phyloP scores from a whole-genome alignment of 2,113 vertebrate genomes.

The Antigone vipio region DNA sequence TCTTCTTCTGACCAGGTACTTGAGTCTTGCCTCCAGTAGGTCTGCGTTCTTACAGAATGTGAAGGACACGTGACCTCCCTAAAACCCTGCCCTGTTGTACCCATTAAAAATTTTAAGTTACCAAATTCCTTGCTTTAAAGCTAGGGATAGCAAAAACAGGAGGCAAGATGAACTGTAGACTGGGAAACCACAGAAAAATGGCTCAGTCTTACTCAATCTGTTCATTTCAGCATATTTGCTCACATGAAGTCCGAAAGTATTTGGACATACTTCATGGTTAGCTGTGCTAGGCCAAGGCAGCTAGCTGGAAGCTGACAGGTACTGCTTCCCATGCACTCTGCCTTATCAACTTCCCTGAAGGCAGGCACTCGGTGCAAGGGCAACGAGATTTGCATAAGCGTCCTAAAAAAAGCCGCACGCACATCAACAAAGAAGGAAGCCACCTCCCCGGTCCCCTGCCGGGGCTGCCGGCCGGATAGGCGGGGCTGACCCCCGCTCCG shows the following conservation, averaged over 20 bases:
- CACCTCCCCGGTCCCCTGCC: background rate
- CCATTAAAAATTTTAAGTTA: background rate
- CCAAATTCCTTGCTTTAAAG: background rate
- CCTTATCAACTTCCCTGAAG: background rate
- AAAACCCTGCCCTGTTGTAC: background rate
- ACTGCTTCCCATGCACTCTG: background rate
- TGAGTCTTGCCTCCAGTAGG: background rate
- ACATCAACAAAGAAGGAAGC: background rate
- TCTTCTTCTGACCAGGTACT: background rate
- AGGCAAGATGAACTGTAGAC: background rate
- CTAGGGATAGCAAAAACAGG: background rate
- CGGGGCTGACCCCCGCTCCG: background rate
- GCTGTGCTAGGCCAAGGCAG: background rate
- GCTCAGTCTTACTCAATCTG: background rate
- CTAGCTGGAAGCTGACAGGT: background rate
- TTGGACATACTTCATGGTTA: background rate
- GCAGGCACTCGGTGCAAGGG: background rate
- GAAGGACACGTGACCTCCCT: background rate
- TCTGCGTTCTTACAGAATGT: rapidly evolving
- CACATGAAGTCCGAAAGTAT: background rate
- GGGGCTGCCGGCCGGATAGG: background rate
- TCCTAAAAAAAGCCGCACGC: background rate
- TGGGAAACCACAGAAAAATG: background rate
- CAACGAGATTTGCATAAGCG: background rate
- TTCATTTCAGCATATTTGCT: background rate